Conservation (phyloP, 2,113 vertebrate species). For the Trogon melanurus region DNA sequence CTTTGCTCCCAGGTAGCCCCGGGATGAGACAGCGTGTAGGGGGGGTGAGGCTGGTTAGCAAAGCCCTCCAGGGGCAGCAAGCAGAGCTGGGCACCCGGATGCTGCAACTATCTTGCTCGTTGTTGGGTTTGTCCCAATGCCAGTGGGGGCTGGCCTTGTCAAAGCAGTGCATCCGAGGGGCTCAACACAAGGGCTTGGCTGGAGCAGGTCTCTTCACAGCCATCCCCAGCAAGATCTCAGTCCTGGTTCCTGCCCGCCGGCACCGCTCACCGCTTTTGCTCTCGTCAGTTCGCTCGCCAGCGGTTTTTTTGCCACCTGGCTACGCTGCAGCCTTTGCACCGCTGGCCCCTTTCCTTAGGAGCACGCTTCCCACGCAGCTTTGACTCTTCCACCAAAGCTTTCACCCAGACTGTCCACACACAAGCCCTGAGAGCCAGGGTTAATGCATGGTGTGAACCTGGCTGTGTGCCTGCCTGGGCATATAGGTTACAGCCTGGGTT, state of each 20-base stretch:
- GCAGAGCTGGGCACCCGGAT: neutral
- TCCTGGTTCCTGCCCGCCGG: neutral
- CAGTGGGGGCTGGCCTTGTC: neutral
- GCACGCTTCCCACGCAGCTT: conserved; percentile 18
- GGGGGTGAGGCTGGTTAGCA: neutral
- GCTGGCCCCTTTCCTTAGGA: conserved; percentile 3
- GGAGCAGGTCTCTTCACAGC: neutral
- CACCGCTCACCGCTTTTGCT: neutral
- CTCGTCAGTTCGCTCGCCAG: neutral
- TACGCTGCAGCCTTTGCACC: neutral
- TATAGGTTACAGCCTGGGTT: conserved; percentile 43
- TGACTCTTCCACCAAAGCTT: conserved; percentile 34
- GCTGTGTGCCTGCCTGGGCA: conserved; percentile 35
- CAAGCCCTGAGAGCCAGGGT: conserved; percentile 23
- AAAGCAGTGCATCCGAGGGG: neutral
- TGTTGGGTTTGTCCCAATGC: neutral
- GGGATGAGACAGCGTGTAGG: rapidly evolving
- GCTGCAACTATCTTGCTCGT: neutral
- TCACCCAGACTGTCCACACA: conserved; percentile 46
- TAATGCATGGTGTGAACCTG: conserved; percentile 11
- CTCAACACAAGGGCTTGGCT: neutral
- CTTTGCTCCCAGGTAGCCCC: neutral
- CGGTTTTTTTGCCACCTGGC: neutral
- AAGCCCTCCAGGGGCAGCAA: neutral
- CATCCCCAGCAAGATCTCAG: rapidly evolving